These are phyloP conservation scores for Drosophila yakuba DNA, from an alignment of 1,140 invertebrate genomes.

Conservation along the genomic window DNA sequence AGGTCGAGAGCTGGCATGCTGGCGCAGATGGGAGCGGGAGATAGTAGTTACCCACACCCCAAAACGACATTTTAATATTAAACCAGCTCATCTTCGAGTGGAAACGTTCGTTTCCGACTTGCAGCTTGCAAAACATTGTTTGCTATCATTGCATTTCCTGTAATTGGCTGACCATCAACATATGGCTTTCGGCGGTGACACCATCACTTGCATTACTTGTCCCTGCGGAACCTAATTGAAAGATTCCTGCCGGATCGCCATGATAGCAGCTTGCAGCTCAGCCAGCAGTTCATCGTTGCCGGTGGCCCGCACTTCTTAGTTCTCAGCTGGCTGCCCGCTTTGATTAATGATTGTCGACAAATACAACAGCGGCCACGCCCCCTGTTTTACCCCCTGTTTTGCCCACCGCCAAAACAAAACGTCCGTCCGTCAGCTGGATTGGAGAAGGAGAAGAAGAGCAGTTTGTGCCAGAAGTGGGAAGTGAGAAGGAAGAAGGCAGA, in stretches of 20 bases:
- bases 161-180: constrained; percentile 1
- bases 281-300: not conserved
- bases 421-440: constrained; percentile 50
- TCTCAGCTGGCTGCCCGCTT: constrained; percentile 34
- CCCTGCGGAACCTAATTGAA: constrained; percentile 37
- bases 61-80: too few species aligned
- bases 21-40: too few species aligned
- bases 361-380: constrained; percentile 25
- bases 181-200: not conserved
- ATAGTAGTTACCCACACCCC: too few species aligned
- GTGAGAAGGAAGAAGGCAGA: too few species aligned
- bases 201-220: constrained; percentile 22
- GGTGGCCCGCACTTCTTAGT: not conserved
- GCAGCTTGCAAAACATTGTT: too few species aligned
- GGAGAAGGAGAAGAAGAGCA: not conserved
- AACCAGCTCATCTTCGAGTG: too few species aligned
- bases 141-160: too few species aligned
- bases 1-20: too few species aligned
- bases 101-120: not conserved
- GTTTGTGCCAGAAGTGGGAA: not conserved
- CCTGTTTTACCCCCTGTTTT: not conserved
- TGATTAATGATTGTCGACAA: constrained; percentile 61
- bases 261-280: not conserved
- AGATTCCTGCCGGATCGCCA: constrained; percentile 21
- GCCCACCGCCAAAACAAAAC: constrained; percentile 4